These are phyloP conservation scores for Macrotus californicus DNA, from an alignment of 2,113 vertebrate genomes.

Conservation along the genomic window DNA sequence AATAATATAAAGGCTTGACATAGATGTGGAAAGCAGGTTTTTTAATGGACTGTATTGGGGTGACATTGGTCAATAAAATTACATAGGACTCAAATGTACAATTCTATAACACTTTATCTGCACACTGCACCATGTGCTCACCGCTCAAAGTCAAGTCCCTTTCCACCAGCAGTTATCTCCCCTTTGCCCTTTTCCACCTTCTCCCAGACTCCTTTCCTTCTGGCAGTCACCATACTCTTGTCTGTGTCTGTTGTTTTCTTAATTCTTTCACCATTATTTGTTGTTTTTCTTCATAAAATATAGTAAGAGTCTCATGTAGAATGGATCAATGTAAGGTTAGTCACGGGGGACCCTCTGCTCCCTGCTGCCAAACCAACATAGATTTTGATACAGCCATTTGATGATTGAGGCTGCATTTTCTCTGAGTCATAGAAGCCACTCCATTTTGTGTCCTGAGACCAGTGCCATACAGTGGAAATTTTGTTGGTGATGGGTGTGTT, in stretches of 20 bases:
- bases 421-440: not conserved
- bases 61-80: not conserved
- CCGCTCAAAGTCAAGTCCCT: not conserved
- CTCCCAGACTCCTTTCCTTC: not conserved
- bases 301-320: not conserved
- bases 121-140: not conserved
- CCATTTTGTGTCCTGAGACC: not conserved
- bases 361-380: not conserved
- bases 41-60: not conserved
- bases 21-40: not conserved
- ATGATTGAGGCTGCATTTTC: not conserved
- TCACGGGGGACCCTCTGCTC: not conserved
- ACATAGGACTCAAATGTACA: not conserved
- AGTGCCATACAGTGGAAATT: not conserved
- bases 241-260: not conserved
- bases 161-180: not conserved
- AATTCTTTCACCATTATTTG: not conserved
- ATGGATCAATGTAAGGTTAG: not conserved
- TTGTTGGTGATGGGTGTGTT: not conserved
- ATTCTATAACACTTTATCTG: not conserved
- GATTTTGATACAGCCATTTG: not conserved
- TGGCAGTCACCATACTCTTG: not conserved
- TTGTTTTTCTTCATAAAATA: slow-evolving; percentile 36
- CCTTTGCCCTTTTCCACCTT: not conserved
- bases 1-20: not conserved